Evolutionary conservation across 2,888 invertebrate genomes (phyloP).

Genomic region (Lypha dubia): DNA sequence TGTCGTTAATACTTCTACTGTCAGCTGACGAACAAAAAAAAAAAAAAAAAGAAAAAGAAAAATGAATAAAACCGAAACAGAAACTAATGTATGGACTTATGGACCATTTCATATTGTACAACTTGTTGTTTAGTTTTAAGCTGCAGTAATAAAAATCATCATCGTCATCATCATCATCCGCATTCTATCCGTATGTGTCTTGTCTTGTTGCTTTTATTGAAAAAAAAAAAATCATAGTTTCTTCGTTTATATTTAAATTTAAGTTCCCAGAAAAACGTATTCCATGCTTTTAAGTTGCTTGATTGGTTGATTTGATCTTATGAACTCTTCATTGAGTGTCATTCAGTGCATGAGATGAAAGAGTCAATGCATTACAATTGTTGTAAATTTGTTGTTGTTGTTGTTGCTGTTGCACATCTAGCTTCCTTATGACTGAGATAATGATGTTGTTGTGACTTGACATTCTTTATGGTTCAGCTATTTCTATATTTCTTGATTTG

Average conservation of each 20-base stretch:
- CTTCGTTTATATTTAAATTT: conserved; percentile 50
- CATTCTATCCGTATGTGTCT: conserved; percentile 3
- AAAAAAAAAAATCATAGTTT: conserved; percentile 37
- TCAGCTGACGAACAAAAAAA: neutral
- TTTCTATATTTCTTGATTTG: neutral
- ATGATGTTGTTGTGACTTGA: conserved; percentile 48
- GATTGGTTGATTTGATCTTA: conserved; percentile 67
- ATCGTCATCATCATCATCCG: conserved; percentile 16
- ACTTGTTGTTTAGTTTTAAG: conserved; percentile 41
- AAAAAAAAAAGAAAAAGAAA: too few species aligned
- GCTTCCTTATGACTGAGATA: conserved; percentile 49
- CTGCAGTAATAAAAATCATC: conserved; percentile 11
- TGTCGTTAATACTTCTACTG: conserved; percentile 39
- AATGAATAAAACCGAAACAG: too few species aligned
- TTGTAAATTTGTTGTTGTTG: conserved; percentile 43
- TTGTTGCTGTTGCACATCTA: neutral
- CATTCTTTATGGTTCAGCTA: conserved; percentile 44
- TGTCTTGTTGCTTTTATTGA: conserved; percentile 31
- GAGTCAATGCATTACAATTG: conserved; percentile 36
- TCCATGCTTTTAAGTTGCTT: conserved; percentile 39
- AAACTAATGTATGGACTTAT: conserved; percentile 22
- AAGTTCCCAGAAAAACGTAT: conserved; percentile 58
- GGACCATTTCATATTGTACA: conserved; percentile 37
- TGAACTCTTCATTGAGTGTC: conserved; percentile 64
- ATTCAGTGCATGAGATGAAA: conserved; percentile 59